Percentiles rank a stretch among this genome's conserved stretches.
phyloP scores from a whole-genome alignment of 1,140 invertebrate genomes.

The Adoxophyes honmai region DNA sequence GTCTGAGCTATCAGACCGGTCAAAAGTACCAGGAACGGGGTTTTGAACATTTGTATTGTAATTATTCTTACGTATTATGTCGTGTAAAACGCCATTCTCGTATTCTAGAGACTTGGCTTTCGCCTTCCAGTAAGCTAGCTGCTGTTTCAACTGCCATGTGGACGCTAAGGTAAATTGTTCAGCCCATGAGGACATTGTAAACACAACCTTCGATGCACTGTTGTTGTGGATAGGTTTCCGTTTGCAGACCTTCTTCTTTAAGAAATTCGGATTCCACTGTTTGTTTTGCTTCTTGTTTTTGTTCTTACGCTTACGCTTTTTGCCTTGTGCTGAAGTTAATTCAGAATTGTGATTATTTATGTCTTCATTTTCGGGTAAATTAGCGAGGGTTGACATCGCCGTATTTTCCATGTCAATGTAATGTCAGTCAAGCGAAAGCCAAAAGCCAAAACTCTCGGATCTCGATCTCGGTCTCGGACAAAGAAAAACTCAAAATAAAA shows the following conservation, averaged over 20 bases:
- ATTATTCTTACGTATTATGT: constrained; percentile 65
- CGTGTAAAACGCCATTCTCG: constrained; percentile 80
- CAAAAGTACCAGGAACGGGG: neutral
- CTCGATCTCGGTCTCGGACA: too few species aligned
- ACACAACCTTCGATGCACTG: constrained; percentile 28
- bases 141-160: constrained; percentile 76
- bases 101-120: constrained; percentile 80
- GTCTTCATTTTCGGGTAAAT: constrained; percentile 21
- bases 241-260: constrained; percentile 16
- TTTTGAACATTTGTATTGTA: constrained; percentile 19
- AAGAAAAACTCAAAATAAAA: too few species aligned
- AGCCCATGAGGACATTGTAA: constrained; percentile 58
- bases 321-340: constrained; percentile 12
- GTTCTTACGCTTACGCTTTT: constrained; percentile 22
- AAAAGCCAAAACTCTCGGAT: too few species aligned
- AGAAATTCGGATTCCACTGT: constrained; percentile 20
- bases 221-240: constrained; percentile 20
- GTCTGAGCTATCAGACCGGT: neutral
- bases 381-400: neutral
- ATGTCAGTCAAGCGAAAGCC: neutral
- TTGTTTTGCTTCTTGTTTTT: constrained; percentile 23
- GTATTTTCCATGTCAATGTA: neutral
- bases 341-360: constrained; percentile 18
- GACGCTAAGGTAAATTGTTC: constrained; percentile 50
- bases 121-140: constrained; percentile 83